Conservation (phyloP, 2,113 vertebrate species). For the Ellobius talpinus region DNA sequence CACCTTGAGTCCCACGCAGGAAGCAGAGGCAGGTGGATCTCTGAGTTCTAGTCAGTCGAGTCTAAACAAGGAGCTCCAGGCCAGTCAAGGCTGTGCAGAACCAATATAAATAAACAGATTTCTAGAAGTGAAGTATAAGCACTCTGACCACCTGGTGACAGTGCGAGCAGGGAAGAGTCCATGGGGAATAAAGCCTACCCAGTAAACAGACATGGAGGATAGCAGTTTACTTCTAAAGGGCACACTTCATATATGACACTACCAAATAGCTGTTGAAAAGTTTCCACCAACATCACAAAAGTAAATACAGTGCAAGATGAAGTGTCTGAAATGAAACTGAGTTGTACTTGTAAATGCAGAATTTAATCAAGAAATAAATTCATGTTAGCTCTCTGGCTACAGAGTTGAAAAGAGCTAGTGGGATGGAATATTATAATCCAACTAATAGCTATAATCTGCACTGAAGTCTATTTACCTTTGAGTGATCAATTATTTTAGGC, state of each 20-base stretch:
- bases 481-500: background rate
- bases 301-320: background rate
- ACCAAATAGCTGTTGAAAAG: background rate
- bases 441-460: background rate
- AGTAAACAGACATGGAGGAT: background rate
- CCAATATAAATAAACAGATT: background rate
- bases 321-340: background rate
- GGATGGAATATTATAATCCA: background rate
- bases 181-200: background rate
- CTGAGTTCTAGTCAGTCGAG: background rate
- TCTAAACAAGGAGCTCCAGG: background rate
- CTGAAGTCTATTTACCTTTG: background rate
- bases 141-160: background rate
- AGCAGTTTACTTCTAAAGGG: conserved; percentile 3
- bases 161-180: background rate
- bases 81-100: background rate
- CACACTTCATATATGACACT: background rate
- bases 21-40: background rate
- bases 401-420: background rate
- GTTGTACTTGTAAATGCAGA: background rate
- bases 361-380: conserved; percentile 37
- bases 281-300: background rate
- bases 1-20: background rate
- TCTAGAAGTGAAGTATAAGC: background rate
- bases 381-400: background rate